Percentiles rank a stretch among this genome's conserved stretches.
Evolutionary conservation across 1,140 invertebrate genomes (phyloP).

Genomic region (Thereuonema tuberculata): DNA sequence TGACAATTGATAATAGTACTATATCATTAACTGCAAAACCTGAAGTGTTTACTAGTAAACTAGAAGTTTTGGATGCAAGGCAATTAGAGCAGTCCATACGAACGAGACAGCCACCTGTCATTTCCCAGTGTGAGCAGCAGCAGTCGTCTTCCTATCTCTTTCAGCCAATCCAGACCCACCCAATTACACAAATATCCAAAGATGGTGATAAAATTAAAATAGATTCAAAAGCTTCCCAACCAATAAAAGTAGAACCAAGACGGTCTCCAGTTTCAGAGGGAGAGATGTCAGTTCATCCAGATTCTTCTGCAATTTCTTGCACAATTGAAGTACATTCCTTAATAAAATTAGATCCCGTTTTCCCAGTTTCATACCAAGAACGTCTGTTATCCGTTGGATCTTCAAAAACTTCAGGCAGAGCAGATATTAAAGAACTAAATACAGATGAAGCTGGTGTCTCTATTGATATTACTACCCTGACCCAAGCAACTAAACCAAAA

Average conservation of each 20-base stretch:
- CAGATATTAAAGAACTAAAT: too few species aligned
- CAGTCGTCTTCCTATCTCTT: slow-evolving; percentile 8
- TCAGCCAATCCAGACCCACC: slow-evolving; percentile 10
- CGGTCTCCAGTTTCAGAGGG: not conserved
- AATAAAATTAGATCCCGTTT: slow-evolving; percentile 3
- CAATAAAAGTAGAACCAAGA: slow-evolving; percentile 6
- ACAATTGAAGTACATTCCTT: slow-evolving; percentile 7
- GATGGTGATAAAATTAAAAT: not conserved
- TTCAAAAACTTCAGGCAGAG: too few species aligned
- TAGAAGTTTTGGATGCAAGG: slow-evolving; percentile 9
- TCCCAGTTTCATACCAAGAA: not conserved
- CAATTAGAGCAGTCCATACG: slow-evolving; percentile 5
- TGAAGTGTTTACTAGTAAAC: not conserved
- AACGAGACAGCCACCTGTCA: slow-evolving; percentile 5
- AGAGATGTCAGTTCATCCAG: too few species aligned
- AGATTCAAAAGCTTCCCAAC: not conserved
- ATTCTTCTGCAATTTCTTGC: not conserved
- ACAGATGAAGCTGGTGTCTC: too few species aligned
- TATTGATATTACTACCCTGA: too few species aligned
- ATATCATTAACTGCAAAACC: not conserved
- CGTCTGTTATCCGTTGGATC: slow-evolving; percentile 1
- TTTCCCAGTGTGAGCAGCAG: slow-evolving; percentile 1
- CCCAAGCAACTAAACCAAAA: too few species aligned
- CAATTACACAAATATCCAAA: not conserved
- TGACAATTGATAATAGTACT: not conserved